Evolutionary conservation across 1,140 invertebrate species (phyloP).

Genomic region (Pseudomyrmex gracilis): DNA sequence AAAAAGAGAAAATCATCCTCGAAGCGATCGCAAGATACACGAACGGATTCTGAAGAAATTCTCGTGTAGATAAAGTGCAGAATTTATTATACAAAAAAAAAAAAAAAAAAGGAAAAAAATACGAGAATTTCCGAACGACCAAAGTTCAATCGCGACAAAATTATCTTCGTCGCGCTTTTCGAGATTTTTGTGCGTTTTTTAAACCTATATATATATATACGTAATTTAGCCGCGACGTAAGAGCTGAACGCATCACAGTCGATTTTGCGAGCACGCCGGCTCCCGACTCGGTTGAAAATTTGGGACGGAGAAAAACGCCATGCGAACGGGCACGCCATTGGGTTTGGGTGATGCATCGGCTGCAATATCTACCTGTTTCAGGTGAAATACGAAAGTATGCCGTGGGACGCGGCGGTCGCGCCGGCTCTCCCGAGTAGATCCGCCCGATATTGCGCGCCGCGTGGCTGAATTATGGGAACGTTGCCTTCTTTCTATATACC

Average conservation of each 20-base stretch:
- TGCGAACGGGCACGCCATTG: background rate
- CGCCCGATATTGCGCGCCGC: conserved; percentile 59
- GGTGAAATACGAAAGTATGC: conserved; percentile 69
- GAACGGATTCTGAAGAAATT: too few relatives aligned
- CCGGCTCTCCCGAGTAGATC: conserved; percentile 43
- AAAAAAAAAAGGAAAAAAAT: too few relatives aligned
- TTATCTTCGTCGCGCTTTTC: background rate
- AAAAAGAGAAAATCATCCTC: background rate
- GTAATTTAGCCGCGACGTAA: background rate
- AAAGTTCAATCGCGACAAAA: too few relatives aligned
- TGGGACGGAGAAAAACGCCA: background rate
- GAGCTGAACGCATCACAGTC: conserved; percentile 38
- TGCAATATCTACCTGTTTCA: conserved; percentile 69
- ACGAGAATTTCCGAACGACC: too few relatives aligned
- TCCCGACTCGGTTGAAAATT: background rate
- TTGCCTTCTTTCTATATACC: conserved; percentile 38
- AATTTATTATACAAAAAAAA: too few relatives aligned
- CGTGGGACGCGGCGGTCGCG: background rate
- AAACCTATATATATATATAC: background rate
- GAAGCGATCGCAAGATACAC: too few relatives aligned
- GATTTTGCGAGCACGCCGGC: conserved; percentile 18
- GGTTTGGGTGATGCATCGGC: conserved; percentile 64
- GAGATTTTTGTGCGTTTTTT: background rate
- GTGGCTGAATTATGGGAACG: conserved; percentile 63
- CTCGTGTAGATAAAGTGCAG: too few relatives aligned